Evolutionary conservation across 1,140 invertebrate species (phyloP), one percentile per base, ranked within the genome.

Genomic region (Tenebrio molitor): DNA sequence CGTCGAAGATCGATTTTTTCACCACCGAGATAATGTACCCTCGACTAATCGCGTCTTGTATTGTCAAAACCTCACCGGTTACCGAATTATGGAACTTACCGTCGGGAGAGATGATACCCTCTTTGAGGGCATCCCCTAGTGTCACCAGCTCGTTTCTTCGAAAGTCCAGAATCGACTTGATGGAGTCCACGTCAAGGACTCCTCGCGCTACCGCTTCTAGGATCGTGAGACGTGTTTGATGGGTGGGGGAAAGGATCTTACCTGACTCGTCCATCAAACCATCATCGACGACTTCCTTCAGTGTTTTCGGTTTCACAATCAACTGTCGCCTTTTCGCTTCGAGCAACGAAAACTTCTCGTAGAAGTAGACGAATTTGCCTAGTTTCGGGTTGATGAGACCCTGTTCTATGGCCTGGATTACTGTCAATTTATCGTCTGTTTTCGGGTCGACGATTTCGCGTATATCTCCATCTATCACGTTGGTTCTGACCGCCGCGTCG

Each of bases 1-100:
- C 94, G 81, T 97, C 92, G 81, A 97, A 97, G 69, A 96, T 91
- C 2, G 93, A 94, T 83, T 93, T 93, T 81, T 94, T 92, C 7
- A 91, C 89, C 1, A 97, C 91, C 2, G 95, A 93, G 4, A 94
- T 93, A 39, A 98, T 91, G n/a, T 94, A 86, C 34, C 96, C 96
- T 73, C 91, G 88, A 79, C 94, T 91, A 1, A 96, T 91, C 2
- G 95, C 96, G 80, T 96, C 91, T 5, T 88, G 87, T 73, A 97
- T 91, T 21, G 89, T 87, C 8, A 93, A 87, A 14, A 88, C 82
- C 82, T 93, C 89, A n/a, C 87, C 86, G 0, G 90, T 92, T 71
- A 89, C 86, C 65, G 88, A 88, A 84, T 96, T 91, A 29, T 87
- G 84, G 83, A 92, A 96, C 70, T 89, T 89, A 41, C 89, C 89